Evolutionary conservation across 2,113 vertebrate species (phyloP).

Genomic region (Phaethornis superciliosus): DNA sequence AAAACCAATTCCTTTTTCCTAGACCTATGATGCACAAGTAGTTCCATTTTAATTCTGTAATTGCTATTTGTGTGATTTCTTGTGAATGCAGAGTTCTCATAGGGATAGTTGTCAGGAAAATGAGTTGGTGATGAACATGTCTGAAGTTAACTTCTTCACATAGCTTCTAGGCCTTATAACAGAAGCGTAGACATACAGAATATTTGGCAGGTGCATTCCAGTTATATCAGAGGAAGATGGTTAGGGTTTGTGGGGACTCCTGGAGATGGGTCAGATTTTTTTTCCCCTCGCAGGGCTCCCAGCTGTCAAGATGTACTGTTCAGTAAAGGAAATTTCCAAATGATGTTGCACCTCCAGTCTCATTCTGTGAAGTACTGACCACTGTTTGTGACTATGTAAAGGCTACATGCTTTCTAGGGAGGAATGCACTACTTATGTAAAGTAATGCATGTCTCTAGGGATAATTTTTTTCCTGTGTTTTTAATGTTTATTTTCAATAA

Average conservation of each 20-base stretch:
- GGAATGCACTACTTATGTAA: neutral
- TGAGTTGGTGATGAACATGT: neutral
- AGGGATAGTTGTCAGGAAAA: neutral
- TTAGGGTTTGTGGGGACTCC: neutral
- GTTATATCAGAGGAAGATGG: neutral
- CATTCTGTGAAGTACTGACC: rapidly evolving
- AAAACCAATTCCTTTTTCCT: neutral
- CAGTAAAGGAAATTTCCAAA: neutral
- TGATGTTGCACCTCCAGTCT: neutral
- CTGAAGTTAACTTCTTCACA: neutral
- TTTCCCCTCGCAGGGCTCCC: neutral
- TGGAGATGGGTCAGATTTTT: neutral
- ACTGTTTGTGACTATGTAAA: neutral
- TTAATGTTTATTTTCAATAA: neutral
- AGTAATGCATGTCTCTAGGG: neutral
- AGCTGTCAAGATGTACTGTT: neutral
- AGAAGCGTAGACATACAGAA: neutral
- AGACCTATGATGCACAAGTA: neutral
- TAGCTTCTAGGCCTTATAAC: neutral
- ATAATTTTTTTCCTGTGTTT: neutral
- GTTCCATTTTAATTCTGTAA: neutral
- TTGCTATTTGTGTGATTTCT: neutral
- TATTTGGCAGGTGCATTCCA: neutral
- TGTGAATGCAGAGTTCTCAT: neutral
- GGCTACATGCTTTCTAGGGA: neutral